Conservation (phyloP, 2,113 vertebrate genomes). For the Euleptes europaea region DNA sequence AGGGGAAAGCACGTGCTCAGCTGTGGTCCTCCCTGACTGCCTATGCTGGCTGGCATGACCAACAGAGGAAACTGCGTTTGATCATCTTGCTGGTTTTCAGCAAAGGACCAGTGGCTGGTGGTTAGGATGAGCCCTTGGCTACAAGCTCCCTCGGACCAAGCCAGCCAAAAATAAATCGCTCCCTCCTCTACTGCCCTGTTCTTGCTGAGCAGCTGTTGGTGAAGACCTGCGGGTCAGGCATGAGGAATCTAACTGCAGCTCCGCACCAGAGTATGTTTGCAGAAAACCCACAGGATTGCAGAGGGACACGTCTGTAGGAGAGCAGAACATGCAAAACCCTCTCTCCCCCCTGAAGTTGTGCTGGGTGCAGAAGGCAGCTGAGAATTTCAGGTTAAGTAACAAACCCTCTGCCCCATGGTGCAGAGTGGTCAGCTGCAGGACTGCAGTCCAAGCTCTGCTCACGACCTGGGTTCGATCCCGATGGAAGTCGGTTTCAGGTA, state of each 20-base stretch:
- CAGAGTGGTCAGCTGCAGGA: too few species aligned
- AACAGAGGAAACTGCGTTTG: too few species aligned
- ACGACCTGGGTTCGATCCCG: too few species aligned
- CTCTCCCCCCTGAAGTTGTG: too few species aligned
- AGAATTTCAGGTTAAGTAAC: background rate
- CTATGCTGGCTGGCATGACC: background rate
- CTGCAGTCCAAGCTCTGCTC: too few species aligned
- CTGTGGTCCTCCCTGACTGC: background rate
- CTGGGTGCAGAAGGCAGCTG: background rate
- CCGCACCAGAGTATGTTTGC: too few species aligned
- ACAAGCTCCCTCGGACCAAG: background rate
- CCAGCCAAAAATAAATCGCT: background rate
- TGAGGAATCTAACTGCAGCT: too few species aligned
- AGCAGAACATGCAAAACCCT: too few species aligned
- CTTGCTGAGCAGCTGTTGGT: background rate
- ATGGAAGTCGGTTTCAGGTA: too few species aligned
- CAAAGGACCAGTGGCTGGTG: background rate
- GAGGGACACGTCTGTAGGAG: too few species aligned
- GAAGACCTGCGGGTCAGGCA: background rate
- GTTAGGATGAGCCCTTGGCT: rapidly evolving
- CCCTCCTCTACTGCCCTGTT: background rate
- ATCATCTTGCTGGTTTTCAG: background rate
- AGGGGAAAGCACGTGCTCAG: background rate
- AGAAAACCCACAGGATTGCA: too few species aligned
- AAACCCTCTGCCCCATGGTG: too few species aligned